Conservation (phyloP, 92 coral and sea anemone species). For the Anthopleura xanthogrammica region DNA sequence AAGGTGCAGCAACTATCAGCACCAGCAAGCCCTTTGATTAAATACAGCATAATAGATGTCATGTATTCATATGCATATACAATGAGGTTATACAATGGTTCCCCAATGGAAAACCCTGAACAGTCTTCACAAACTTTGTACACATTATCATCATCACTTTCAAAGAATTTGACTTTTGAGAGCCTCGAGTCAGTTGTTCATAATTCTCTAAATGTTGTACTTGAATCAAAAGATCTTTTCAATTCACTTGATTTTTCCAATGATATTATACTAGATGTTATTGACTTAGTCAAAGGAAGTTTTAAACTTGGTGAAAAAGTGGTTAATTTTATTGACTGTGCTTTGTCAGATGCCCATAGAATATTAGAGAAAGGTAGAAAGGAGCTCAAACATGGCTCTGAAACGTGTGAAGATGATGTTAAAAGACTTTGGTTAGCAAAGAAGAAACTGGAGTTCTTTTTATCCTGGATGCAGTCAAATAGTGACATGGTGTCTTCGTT, state of each 20-base stretch:
- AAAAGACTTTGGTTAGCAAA: slow-evolving; percentile 83
- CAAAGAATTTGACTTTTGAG: slow-evolving; percentile 63
- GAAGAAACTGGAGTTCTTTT: slow-evolving; percentile 80
- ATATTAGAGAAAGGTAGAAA: slow-evolving; percentile 56
- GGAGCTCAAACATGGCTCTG: slow-evolving; percentile 19
- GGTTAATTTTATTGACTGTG: slow-evolving; percentile 54
- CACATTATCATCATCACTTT: slow-evolving; percentile 70
- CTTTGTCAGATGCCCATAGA: slow-evolving; percentile 74
- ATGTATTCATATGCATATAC: slow-evolving; percentile 82
- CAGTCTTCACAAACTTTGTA: slow-evolving; percentile 61
- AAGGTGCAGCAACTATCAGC: slow-evolving; percentile 20
- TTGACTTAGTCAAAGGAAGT: slow-evolving; percentile 49
- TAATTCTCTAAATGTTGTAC: slow-evolving; percentile 58
- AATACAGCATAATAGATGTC: slow-evolving; percentile 70
- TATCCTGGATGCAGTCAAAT: slow-evolving; percentile 73
- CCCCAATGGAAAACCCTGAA: slow-evolving; percentile 59
- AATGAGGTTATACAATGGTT: slow-evolving; percentile 85
- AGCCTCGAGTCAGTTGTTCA: slow-evolving; percentile 63
- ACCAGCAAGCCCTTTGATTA: slow-evolving; percentile 52
- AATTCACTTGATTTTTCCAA: slow-evolving; percentile 75
- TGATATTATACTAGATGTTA: slow-evolving; percentile 55
- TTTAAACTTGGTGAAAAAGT: not conserved
- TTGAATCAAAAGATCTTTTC: slow-evolving; percentile 63
- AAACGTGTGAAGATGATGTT: slow-evolving; percentile 35
- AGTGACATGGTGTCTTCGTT: slow-evolving; percentile 41